Base-by-base conservation (phyloP, 2,797 vertebrate species). In the Sebastes steindachneri region DNA sequence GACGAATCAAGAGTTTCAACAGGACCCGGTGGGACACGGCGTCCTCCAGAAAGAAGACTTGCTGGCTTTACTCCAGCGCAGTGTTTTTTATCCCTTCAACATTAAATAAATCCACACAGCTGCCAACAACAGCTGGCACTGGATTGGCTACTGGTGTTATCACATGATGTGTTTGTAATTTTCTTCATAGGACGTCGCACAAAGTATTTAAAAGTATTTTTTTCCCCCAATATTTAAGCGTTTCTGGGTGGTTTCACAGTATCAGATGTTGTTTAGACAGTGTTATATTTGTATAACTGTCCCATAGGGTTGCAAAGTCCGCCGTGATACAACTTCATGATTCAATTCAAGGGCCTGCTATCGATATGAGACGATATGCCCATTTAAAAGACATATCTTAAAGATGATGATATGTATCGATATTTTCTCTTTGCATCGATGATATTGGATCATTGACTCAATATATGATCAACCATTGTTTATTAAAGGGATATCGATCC, bases 1-100 rank as follows among this genome's bases (percentile, higher is more conserved):
- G 75, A 79, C 86, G 1, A 86, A 88, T 88, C 57, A 0, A 45
- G 11, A 71, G 85, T 79, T 77, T 76, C 63, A 86, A 70, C 64
- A 74, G 62, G 71, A 23, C 64, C 23, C 67, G 15, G 48, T 23
- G 11, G 69, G 51, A 54, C 48, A 28, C 63, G 6, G 29, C 48
- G 66, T 17, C 25, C 45, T 51, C 68, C 53, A 25, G 15, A 19
- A 67, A 41, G 37, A 41, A 41, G 35, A 31, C 28, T 8, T 4
- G 5, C 54, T 64, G 59, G 65, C 53, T 65, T 26, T 11, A 19
- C 12, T 19, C 68, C 84, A 60, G 45, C 7, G 31, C 9, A 68
- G 63, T 35, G 33, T 35, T 35, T 35, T 35, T 35, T 35, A 35
- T 35, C 35, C 35, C 35, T 35, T 35, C 11, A 2, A 12, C 35